Evolutionary conservation across 92 coral and sea anemone genomes (phyloP), one percentile per base, ranked within the genome.

Genomic region (Epizoanthus ramosus): DNA sequence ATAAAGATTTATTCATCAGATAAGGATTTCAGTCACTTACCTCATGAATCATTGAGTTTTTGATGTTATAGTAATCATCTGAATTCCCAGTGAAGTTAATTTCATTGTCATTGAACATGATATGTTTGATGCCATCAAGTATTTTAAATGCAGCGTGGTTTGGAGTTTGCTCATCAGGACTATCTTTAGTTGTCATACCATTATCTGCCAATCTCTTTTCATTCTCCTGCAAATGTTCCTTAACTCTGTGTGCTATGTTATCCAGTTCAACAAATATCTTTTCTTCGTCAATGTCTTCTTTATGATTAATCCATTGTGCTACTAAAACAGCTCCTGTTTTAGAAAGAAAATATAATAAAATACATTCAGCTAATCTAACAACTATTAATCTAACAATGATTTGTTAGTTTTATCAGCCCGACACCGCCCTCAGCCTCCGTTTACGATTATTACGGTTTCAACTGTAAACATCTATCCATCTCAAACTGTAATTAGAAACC

Each of bases 41-140:
- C 91, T 95, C 80, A 81, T 89, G 85, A n/a, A 95, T 90, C 77
- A 93, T 47, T 10, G 98, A 95, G 71, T 95, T 95, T 17, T 89
- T 85, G 13, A 90, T 59, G 60, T 87, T 84, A 66, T 95, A 95
- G 56, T 95, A 93, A 37, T 95, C 94, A 47, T 82, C 80, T 54
- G 88, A 47, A 73, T 93, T 93, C 18, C 97, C 98, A 58, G 65
- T 68, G 63, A 90, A 93, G 57, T 82, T 77, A 9, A 91, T 83
- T 74, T 95, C 88, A 19, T 84, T 87, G 79, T 95, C 88, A 19
- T 84, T 87, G 79, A 85, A 95, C 88, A 95, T 71, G 19, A 95
- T 93, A 60, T 89, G 88, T 77, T 88, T 86, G 16, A 95, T 81
- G 37, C 87, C 87, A 54, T 90, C 79, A 22, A 95, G 72, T 22